Evolutionary conservation across 2,113 vertebrate species (phyloP).

Genomic region (Baryphthengus martii): DNA sequence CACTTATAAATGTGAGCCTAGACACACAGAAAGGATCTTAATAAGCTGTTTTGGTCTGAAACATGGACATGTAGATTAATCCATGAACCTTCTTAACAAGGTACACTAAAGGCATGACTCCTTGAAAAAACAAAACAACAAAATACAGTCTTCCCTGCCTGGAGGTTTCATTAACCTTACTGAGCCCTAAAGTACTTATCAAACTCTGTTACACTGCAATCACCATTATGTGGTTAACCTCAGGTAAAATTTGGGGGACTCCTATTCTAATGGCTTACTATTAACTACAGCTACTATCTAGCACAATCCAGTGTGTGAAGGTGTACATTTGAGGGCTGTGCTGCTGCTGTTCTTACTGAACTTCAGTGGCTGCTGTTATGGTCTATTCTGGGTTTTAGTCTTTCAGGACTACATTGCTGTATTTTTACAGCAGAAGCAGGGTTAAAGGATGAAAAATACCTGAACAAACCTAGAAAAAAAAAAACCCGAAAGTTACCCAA

Average conservation of each 20-base stretch:
- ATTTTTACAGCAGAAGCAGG: background rate
- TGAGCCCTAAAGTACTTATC: background rate
- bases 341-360: background rate
- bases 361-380: background rate
- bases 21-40: background rate
- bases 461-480: background rate
- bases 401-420: background rate
- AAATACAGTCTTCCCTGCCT: background rate
- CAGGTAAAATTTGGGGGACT: background rate
- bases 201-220: background rate
- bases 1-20: background rate
- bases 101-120: background rate
- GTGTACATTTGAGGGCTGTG: background rate
- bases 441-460: background rate
- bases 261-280: background rate
- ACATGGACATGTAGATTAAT: background rate
- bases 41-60: background rate
- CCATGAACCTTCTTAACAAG: background rate
- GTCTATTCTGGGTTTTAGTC: background rate
- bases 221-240: background rate
- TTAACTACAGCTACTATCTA: background rate
- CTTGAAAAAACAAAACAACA: fast-evolving
- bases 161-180: background rate
- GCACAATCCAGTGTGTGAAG: background rate
- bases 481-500: fast-evolving